Conservation (phyloP, 1,140 invertebrate genomes). For the Pygmarrhopalites habei region DNA sequence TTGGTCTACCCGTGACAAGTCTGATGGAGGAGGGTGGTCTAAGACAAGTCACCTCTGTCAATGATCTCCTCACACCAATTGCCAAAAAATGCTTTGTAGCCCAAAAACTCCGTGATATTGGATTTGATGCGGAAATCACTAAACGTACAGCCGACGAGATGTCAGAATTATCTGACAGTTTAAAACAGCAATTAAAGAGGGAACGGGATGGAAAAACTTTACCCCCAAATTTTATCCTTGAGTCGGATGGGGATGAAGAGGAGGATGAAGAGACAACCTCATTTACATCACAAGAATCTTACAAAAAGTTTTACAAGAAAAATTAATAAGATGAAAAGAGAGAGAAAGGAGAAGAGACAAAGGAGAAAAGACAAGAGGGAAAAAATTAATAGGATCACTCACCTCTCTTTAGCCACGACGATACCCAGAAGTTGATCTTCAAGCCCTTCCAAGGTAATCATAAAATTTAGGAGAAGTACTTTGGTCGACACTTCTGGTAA, state of each 20-base stretch:
- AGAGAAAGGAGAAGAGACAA: too few species aligned
- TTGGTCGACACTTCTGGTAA: constrained; percentile 64
- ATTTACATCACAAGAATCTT: background rate
- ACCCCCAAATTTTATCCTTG: background rate
- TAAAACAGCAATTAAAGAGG: background rate
- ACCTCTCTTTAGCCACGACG: constrained; percentile 75
- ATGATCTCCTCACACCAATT: constrained; percentile 16
- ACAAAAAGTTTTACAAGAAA: background rate
- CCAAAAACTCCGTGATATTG: background rate
- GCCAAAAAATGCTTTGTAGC: constrained; percentile 15
- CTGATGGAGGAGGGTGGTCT: constrained; percentile 20
- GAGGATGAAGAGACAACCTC: background rate
- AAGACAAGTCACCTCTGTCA: background rate
- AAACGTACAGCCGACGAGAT: background rate
- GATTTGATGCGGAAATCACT: constrained; percentile 3
- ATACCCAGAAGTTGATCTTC: constrained; percentile 87
- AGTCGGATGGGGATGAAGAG: background rate
- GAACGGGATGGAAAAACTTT: background rate
- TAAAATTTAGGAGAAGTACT: constrained; percentile 88
- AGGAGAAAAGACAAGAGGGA: too few species aligned
- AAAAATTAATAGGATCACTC: too few species aligned
- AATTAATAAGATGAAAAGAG: background rate
- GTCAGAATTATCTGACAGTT: background rate
- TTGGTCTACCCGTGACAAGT: constrained; percentile 13
- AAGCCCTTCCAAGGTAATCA: constrained; percentile 87